Percentiles rank a stretch among this genome's conserved stretches.
These are phyloP conservation scores for Macaria notata DNA, from an alignment of 2,888 invertebrate genomes.

Conservation along the genomic window DNA sequence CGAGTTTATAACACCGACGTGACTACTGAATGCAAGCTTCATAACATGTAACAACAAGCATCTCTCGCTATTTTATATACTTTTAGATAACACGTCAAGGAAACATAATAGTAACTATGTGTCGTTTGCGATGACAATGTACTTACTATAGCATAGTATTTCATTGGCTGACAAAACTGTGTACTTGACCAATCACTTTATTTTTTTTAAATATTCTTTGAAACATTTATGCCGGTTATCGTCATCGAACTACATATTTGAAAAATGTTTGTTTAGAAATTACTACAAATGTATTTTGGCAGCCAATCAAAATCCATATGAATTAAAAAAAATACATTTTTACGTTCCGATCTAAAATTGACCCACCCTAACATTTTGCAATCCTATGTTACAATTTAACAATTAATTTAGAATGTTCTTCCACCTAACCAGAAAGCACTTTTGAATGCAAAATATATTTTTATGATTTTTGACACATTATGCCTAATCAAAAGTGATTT, in stretches of 20 bases:
- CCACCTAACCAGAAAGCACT: constrained; percentile 36
- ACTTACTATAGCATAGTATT: not conserved
- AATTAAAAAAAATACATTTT: constrained; percentile 1
- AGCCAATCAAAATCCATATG: not conserved
- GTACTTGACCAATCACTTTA: not conserved
- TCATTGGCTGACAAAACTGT: constrained; percentile 3
- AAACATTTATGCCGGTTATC: too few species aligned
- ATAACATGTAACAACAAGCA: constrained; percentile 67
- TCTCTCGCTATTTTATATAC: constrained; percentile 34
- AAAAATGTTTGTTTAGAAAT: not conserved
- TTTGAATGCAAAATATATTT: constrained; percentile 34
- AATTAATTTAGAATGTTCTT: constrained; percentile 64
- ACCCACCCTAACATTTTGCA: constrained; percentile 49
- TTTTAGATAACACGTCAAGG: constrained; percentile 8
- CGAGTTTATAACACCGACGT: constrained; percentile 58
- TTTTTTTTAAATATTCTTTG: too few species aligned
- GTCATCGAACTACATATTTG: too few species aligned
- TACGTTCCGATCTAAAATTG: constrained; percentile 58
- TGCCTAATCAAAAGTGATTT: constrained; percentile 32
- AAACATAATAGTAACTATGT: constrained; percentile 4
- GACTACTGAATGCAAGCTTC: constrained; percentile 63
- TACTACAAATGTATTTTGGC: not conserved
- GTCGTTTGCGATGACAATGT: not conserved
- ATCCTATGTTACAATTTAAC: constrained; percentile 31
- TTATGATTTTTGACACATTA: constrained; percentile 50